Evolutionary conservation across 2,888 invertebrate species (phyloP).

Genomic region (Dendrolimus pini): DNA sequence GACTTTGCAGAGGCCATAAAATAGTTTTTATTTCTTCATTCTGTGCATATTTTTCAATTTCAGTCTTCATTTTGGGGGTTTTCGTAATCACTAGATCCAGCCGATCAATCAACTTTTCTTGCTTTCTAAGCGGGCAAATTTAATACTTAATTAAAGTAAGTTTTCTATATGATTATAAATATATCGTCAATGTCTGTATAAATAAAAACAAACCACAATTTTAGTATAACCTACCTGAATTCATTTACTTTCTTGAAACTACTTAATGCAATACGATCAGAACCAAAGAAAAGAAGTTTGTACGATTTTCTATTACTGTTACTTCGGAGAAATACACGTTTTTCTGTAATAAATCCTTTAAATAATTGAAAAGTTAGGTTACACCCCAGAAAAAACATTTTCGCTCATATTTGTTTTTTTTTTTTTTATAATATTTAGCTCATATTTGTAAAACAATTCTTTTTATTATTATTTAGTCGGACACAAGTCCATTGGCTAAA

Average conservation of each 20-base stretch:
- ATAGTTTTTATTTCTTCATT: constrained; percentile 76
- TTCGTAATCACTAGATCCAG: constrained; percentile 85
- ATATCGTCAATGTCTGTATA: no score
- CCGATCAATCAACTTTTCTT: constrained; percentile 60
- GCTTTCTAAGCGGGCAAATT: constrained; percentile 59
- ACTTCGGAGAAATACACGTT: constrained; percentile 22
- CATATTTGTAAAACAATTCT: no score
- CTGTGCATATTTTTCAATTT: constrained; percentile 82
- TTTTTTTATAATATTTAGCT: no score
- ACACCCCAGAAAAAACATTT: constrained; percentile 30
- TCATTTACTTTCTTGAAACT: constrained; percentile 82
- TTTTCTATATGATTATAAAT: no score
- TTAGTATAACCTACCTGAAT: constrained; percentile 69
- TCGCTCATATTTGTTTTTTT: constrained; percentile 3
- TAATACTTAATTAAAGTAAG: no score
- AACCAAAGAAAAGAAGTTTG: constrained; percentile 86
- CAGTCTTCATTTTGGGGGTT: constrained; percentile 75
- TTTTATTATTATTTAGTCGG: no score
- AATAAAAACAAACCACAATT: neutral
- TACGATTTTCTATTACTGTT: constrained; percentile 31
- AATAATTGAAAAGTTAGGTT: constrained; percentile 37
- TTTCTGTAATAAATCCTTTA: constrained; percentile 30
- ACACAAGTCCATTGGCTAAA: no score
- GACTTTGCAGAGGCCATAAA: constrained; percentile 79
- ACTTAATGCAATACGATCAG: constrained; percentile 87